Evolutionary conservation across 1,140 invertebrate genomes (phyloP).

Genomic region (Hormaphis cornu): DNA sequence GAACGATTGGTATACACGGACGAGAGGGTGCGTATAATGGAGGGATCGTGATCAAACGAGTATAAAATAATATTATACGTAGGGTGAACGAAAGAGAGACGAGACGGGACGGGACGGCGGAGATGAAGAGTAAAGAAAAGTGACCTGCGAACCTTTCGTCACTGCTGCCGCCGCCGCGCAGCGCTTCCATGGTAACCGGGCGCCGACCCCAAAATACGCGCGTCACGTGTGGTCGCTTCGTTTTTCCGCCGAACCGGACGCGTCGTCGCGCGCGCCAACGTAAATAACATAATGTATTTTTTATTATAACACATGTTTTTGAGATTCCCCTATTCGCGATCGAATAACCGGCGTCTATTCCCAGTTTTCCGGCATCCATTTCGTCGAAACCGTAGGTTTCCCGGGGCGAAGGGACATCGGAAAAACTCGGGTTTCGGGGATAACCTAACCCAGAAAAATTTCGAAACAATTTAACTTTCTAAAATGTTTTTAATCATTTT

Average conservation of each 20-base stretch:
- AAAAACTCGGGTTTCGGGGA: too few relatives aligned
- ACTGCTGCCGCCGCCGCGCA: neutral
- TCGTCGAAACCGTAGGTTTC: too few relatives aligned
- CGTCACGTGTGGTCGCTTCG: neutral
- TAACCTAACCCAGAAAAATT: too few relatives aligned
- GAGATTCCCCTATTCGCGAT: neutral
- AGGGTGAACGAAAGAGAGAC: too few relatives aligned
- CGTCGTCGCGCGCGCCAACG: neutral
- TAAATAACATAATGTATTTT: neutral
- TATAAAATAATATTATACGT: too few relatives aligned
- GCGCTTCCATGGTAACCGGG: neutral
- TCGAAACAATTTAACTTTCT: too few relatives aligned
- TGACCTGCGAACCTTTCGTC: neutral
- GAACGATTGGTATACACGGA: too few relatives aligned
- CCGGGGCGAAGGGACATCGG: too few relatives aligned
- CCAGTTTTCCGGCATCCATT: too few relatives aligned
- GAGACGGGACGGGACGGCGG: neutral
- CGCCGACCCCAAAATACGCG: neutral
- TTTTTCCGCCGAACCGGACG: neutral
- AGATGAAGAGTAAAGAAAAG: conserved; percentile 1
- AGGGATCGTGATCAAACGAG: too few relatives aligned
- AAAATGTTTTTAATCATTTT: too few relatives aligned
- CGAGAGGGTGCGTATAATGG: too few relatives aligned
- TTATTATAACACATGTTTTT: neutral
- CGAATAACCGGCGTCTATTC: neutral